phyloP scores from a whole-genome alignment of 2,888 invertebrate genomes.

The Dinocampus coccinellae region DNA sequence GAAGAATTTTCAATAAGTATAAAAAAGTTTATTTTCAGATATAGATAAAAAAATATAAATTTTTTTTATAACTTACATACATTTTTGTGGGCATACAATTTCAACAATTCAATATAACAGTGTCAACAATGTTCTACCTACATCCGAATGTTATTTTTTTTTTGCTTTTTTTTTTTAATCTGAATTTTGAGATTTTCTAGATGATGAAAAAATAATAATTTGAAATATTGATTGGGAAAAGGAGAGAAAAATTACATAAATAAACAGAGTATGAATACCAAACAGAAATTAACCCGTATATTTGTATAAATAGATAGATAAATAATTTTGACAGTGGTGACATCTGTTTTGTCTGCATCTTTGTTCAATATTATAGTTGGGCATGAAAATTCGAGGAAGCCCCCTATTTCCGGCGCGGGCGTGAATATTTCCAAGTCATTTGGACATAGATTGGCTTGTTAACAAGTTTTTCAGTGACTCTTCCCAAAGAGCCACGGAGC shows the following conservation, averaged over 20 bases:
- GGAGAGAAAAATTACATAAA: background rate
- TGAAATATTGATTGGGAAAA: too few species aligned
- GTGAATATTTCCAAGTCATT: constrained; percentile 46
- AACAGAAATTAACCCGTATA: background rate
- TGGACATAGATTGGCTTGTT: constrained; percentile 55
- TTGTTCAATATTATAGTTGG: constrained; percentile 15
- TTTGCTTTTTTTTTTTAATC: too few species aligned
- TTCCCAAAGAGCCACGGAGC: constrained; percentile 35
- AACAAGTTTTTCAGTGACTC: constrained; percentile 56
- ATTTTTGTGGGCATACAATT: too few species aligned
- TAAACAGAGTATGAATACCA: background rate
- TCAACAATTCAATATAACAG: too few species aligned
- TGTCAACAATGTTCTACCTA: too few species aligned
- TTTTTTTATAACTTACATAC: too few species aligned
- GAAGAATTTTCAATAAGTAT: too few species aligned
- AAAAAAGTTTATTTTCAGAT: too few species aligned
- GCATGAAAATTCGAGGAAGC: constrained; percentile 35
- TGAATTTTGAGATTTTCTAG: too few species aligned
- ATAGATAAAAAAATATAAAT: too few species aligned
- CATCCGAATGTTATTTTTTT: too few species aligned
- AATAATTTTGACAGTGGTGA: background rate
- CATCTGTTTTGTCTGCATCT: constrained; percentile 30
- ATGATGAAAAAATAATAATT: too few species aligned
- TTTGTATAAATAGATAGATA: background rate
- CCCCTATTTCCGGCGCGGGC: constrained; percentile 36